A percentile compares a stretch with the other conserved stretches of the same genome.
Evolutionary conservation across 1,140 invertebrate genomes (phyloP).

Genomic region (Cotesia typhae): DNA sequence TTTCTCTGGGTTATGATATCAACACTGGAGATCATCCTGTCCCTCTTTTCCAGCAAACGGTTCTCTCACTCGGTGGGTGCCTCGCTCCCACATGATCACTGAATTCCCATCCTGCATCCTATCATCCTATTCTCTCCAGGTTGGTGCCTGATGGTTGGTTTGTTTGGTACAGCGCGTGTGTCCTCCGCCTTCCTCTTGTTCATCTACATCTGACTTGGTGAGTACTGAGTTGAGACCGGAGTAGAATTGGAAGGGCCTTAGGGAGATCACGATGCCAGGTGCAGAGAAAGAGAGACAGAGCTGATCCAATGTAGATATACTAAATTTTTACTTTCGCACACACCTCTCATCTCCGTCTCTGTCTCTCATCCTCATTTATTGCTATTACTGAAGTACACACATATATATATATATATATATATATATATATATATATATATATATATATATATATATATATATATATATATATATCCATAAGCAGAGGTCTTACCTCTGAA

Average conservation of each 20-base stretch:
- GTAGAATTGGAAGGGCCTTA: conserved; percentile 40
- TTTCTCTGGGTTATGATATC: conserved; percentile 18
- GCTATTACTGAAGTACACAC: conserved; percentile 26
- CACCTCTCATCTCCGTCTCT: conserved; percentile 20
- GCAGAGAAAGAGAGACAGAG: conserved; percentile 41
- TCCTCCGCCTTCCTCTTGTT: conserved; percentile 15
- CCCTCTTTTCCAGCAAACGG: conserved; percentile 10
- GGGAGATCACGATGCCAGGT: conserved; percentile 62
- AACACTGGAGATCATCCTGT: conserved; percentile 25
- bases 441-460: conserved; percentile 32
- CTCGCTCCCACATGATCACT: background rate
- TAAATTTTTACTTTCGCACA: conserved; percentile 35
- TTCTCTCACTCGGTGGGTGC: background rate
- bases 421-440: conserved; percentile 39
- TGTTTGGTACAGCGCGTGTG: conserved; percentile 13
- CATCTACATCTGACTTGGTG: background rate
- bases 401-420: conserved; percentile 39
- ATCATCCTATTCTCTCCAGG: background rate
- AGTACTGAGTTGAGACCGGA: background rate
- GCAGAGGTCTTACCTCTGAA: background rate
- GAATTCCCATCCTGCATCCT: conserved; percentile 11
- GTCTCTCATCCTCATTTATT: conserved; percentile 21
- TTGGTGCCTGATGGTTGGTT: conserved; percentile 1
- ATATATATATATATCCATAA: conserved; percentile 33
- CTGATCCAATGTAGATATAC: conserved; percentile 40